Evolutionary conservation across 92 coral and sea anemone genomes (phyloP).

Genomic region (Siderastrea siderea): DNA sequence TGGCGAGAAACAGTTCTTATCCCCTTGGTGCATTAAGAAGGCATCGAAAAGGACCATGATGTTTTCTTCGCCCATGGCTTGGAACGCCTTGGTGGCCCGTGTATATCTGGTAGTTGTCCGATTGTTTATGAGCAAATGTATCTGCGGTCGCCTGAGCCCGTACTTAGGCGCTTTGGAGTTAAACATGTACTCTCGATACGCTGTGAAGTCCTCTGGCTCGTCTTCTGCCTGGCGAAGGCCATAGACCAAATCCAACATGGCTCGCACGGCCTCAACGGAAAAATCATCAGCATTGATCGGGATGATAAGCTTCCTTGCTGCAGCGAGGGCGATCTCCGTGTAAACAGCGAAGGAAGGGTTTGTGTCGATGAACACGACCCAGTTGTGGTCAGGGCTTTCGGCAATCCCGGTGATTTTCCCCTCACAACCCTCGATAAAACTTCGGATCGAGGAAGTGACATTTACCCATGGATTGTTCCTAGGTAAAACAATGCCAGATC

Average conservation of each 20-base stretch:
- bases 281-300: constrained; percentile 42
- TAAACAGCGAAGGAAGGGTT: constrained; percentile 41
- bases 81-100: constrained; percentile 2
- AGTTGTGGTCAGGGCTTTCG: not conserved
- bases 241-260: constrained; percentile 42
- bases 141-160: constrained; percentile 12
- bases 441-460: not conserved
- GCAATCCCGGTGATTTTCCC: not conserved
- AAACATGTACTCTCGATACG: constrained; percentile 22
- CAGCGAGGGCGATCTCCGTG: constrained; percentile 46
- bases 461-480: constrained; percentile 5
- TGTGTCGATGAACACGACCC: constrained; percentile 36
- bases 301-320: constrained; percentile 29
- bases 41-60: not conserved
- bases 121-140: constrained; percentile 27
- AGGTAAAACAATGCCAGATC: not conserved
- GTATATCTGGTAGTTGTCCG: not conserved
- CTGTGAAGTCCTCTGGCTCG: not conserved
- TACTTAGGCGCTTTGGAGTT: not conserved
- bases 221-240: not conserved
- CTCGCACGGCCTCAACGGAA: constrained; percentile 9
- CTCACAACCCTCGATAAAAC: constrained; percentile 27
- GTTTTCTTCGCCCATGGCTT: constrained; percentile 11
- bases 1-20: not conserved
- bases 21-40: not conserved